These are phyloP conservation scores for Chrysomela aeneicollis DNA, from an alignment of 2,888 invertebrate species.

Conservation along the genomic window DNA sequence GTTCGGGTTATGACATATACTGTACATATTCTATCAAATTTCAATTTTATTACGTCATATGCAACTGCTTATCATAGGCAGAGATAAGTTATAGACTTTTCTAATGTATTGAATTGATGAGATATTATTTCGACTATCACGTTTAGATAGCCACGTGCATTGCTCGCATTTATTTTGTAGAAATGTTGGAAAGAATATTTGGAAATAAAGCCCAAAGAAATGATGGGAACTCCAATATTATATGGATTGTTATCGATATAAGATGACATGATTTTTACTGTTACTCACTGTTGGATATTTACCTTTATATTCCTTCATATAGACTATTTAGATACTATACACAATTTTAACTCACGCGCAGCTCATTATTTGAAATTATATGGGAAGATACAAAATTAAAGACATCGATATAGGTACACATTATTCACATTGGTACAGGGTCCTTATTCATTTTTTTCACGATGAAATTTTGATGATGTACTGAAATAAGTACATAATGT, in stretches of 20 bases:
- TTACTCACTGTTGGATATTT: background rate
- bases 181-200: background rate
- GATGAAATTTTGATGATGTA: too few relatives aligned
- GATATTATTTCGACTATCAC: background rate
- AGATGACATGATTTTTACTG: background rate
- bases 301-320: background rate
- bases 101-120: background rate
- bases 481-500: too few relatives aligned
- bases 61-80: background rate
- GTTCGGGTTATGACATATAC: conserved; percentile 25
- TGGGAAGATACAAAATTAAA: too few relatives aligned
- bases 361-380: conserved; percentile 16
- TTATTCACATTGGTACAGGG: too few relatives aligned
- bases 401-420: too few relatives aligned
- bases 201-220: background rate
- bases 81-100: background rate
- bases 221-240: too few relatives aligned
- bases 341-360: background rate
- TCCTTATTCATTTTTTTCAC: too few relatives aligned
- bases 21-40: conserved; percentile 44
- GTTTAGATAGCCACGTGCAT: background rate
- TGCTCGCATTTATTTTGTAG: background rate
- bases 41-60: conserved; percentile 16
- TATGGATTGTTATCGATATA: too few relatives aligned
- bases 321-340: background rate